A percentile compares a stretch with the other conserved stretches of the same genome.
Conservation (phyloP, 2,113 vertebrate genomes). For the Caloenas nicobarica region DNA sequence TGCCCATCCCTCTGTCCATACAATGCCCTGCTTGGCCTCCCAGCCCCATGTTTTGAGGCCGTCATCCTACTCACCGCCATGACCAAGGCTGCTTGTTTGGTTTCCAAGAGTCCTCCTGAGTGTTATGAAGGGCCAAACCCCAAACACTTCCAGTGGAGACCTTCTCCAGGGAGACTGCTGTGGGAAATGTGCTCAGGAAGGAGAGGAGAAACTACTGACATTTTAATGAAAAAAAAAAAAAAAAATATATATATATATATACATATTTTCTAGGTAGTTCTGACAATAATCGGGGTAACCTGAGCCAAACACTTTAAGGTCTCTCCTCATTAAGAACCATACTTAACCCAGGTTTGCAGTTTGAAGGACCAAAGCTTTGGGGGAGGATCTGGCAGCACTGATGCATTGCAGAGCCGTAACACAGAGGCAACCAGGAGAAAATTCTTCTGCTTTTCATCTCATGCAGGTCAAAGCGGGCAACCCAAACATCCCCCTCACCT, state of each 20-base stretch:
- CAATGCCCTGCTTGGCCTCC: not conserved
- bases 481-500: not conserved
- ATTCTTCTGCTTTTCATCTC: not conserved
- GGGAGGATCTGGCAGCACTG: accelerated
- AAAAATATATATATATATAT: too few species aligned
- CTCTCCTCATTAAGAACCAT: not conserved
- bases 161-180: not conserved
- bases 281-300: not conserved
- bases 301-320: not conserved
- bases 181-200: not conserved
- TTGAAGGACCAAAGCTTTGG: not conserved
- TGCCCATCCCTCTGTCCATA: not conserved
- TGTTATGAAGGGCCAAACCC: not conserved
- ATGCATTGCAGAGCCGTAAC: accelerated
- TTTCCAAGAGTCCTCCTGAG: not conserved
- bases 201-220: not conserved
- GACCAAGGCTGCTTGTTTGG: accelerated
- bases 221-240: not conserved
- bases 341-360: not conserved
- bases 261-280: not conserved
- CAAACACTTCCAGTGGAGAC: accelerated
- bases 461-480: not conserved
- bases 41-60: not conserved
- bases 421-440: not conserved
- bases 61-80: not conserved